Percentiles rank a stretch among this genome's conserved stretches.
phyloP scores from a whole-genome alignment of 2,113 vertebrate species.

The Petrocephalus microphthalmus region DNA sequence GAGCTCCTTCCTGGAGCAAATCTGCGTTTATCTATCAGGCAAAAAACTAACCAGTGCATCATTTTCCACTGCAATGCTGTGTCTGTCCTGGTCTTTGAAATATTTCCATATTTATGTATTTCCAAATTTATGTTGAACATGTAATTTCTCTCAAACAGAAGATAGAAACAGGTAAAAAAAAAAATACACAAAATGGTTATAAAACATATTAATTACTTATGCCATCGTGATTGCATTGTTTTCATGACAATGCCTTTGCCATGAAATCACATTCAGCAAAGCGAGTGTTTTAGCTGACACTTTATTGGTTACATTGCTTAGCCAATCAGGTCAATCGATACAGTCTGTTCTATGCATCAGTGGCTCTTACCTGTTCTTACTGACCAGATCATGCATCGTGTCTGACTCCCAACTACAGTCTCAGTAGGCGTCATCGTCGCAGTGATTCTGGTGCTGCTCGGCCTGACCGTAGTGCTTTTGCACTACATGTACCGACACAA shows the following conservation, averaged over 20 bases:
- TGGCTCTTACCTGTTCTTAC: neutral
- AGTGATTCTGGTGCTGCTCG: constrained; percentile 56
- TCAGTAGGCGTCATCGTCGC: constrained; percentile 57
- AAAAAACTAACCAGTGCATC: neutral
- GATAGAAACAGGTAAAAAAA: neutral
- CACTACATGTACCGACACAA: constrained; percentile 64
- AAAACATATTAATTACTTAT: neutral
- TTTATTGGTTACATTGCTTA: neutral
- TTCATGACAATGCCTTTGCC: neutral
- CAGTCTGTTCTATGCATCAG: neutral
- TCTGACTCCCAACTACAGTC: constrained; percentile 8
- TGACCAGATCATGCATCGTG: neutral
- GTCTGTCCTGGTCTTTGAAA: neutral
- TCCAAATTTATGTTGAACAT: neutral
- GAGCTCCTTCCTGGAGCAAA: neutral
- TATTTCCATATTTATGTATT: neutral
- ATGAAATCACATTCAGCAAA: neutral
- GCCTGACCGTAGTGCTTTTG: constrained; percentile 56
- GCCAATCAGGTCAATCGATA: neutral
- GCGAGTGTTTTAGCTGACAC: neutral
- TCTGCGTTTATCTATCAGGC: neutral
- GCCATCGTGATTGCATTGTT: neutral
- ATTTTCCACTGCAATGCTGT: neutral
- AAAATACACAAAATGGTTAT: neutral
- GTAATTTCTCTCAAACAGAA: neutral